Percentiles rank a stretch among this genome's conserved stretches.
phyloP scores from a whole-genome alignment of 2,113 vertebrate species.

The Pithys albifrons region DNA sequence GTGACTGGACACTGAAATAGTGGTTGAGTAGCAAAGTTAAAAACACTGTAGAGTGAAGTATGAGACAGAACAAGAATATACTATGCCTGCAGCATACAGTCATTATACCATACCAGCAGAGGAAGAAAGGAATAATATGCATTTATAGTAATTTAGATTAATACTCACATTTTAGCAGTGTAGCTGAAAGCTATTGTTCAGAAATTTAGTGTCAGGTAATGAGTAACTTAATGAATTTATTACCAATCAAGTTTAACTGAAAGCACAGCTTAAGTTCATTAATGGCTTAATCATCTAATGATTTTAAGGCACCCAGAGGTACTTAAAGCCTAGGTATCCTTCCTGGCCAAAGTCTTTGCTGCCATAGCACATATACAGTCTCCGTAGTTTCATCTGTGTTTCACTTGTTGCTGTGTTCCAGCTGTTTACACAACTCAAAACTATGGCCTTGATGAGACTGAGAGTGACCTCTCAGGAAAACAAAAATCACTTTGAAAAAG shows the following conservation, averaged over 20 bases:
- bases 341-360: neutral
- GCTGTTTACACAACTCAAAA: neutral
- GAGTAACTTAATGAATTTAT: slow-evolving; percentile 36
- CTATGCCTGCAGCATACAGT: neutral
- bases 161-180: slow-evolving; percentile 3
- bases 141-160: slow-evolving; percentile 25
- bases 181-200: neutral
- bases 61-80: neutral
- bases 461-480: neutral
- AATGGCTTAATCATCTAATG: slow-evolving; percentile 35
- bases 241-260: neutral
- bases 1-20: neutral
- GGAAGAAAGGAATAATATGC: neutral
- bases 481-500: neutral
- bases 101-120: neutral
- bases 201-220: neutral
- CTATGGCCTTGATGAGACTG: fast-evolving
- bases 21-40: neutral
- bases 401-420: neutral
- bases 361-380: neutral
- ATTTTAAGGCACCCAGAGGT: neutral
- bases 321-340: neutral
- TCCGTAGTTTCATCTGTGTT: neutral
- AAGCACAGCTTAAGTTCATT: slow-evolving; percentile 15
- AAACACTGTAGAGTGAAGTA: neutral